phyloP scores from a whole-genome alignment of 2,888 invertebrate genomes.

The Polydesmus complanatus region DNA sequence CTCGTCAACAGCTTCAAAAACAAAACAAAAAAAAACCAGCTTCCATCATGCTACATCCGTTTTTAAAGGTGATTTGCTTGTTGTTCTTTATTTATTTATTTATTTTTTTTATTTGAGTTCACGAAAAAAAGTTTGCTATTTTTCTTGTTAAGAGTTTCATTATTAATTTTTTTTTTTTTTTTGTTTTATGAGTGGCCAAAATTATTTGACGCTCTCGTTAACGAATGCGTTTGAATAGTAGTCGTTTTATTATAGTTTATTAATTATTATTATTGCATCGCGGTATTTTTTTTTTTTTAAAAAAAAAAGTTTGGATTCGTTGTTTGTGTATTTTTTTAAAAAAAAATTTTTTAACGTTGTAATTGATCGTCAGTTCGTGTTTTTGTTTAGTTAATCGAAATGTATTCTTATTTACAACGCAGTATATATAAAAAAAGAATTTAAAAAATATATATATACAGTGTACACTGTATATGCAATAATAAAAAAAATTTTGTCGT shows the following conservation, averaged over 20 bases:
- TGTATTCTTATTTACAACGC: not conserved
- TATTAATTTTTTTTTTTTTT: no score
- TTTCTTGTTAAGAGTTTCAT: not conserved
- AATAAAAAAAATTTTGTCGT: no score
- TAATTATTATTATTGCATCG: no score
- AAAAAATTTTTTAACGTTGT: not conserved
- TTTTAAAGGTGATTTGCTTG: not conserved
- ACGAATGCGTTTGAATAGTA: no score
- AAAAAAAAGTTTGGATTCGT: not conserved
- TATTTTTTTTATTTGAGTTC: not conserved
- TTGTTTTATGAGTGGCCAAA: no score
- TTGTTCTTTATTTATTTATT: not conserved
- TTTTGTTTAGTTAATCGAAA: not conserved
- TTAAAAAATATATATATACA: not conserved
- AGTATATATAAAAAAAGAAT: not conserved
- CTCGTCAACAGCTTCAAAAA: not conserved
- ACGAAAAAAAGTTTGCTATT: not conserved
- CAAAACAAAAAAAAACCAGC: no score
- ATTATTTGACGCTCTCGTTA: no score
- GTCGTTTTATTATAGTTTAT: no score
- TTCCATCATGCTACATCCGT: not conserved
- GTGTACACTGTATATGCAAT: no score
- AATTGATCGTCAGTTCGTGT: not conserved
- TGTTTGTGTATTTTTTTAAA: not conserved
- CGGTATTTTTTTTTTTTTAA: no score